These are phyloP conservation scores for Loxodonta africana DNA, from an alignment of 2,113 vertebrate genomes.

Conservation along the genomic window DNA sequence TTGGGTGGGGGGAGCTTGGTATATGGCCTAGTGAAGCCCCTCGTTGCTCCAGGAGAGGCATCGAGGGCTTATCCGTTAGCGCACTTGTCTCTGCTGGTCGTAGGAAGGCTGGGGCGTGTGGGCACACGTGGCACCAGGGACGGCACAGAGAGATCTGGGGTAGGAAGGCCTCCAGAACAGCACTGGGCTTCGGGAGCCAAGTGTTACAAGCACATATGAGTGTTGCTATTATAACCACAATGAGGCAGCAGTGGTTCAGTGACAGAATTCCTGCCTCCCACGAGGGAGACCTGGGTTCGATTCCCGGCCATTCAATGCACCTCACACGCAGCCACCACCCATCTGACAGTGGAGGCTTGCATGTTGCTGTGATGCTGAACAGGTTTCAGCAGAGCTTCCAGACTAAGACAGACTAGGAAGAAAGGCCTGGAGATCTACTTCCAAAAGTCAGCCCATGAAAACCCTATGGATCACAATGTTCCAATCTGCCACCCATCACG, in stretches of 20 bases:
- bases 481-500: background rate
- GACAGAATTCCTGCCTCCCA: too few species aligned
- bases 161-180: background rate
- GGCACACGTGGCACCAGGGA: background rate
- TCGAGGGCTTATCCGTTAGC: background rate
- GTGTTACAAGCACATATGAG: constrained; percentile 31
- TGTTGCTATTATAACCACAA: background rate
- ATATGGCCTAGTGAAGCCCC: too few species aligned
- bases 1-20: constrained; percentile 50
- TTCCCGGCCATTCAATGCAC: background rate
- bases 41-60: background rate
- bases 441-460: background rate
- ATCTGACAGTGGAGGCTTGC: background rate
- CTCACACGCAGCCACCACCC: too few species aligned
- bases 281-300: background rate
- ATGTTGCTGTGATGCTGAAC: background rate
- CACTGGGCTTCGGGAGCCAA: background rate
- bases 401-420: background rate
- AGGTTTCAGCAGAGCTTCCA: background rate
- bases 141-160: background rate
- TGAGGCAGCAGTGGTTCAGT: background rate
- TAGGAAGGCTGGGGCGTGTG: background rate
- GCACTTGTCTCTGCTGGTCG: background rate
- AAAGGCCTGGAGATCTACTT: background rate
- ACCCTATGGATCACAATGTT: background rate